phyloP scores from a whole-genome alignment of 2,797 vertebrate genomes.

The Gallinago solitaria region DNA sequence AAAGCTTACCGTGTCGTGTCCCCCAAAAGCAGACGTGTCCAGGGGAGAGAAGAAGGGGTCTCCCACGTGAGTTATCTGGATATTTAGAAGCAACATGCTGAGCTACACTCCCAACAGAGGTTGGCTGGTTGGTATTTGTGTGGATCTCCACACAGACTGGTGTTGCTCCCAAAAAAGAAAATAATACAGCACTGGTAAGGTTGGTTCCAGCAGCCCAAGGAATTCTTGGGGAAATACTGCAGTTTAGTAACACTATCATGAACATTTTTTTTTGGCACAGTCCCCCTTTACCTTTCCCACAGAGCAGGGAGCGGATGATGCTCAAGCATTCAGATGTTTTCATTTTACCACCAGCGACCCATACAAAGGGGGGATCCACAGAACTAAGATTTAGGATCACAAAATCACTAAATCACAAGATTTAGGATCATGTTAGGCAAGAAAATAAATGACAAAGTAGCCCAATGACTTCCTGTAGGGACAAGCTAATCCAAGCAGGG shows the following conservation, averaged over 20 bases:
- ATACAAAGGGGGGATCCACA: background rate
- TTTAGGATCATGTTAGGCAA: background rate
- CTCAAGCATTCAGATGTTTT: background rate
- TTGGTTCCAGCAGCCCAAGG: background rate
- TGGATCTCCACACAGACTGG: background rate
- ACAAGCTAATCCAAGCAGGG: background rate
- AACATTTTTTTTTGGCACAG: conserved; percentile 1
- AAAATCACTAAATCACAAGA: background rate
- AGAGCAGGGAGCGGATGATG: background rate
- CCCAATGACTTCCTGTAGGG: background rate
- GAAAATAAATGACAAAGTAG: background rate
- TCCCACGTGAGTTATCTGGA: background rate
- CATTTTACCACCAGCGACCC: background rate
- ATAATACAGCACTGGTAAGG: background rate
- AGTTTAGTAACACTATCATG: background rate
- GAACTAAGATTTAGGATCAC: background rate
- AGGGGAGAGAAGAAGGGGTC: background rate
- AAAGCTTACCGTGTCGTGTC: background rate
- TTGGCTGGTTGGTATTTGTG: background rate
- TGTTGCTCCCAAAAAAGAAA: background rate
- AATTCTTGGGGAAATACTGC: conserved; percentile 37
- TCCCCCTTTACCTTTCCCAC: background rate
- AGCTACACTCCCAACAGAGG: background rate
- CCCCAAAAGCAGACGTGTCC: background rate
- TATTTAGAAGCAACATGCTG: background rate